Evolutionary conservation across 2,113 vertebrate genomes (phyloP).

Genomic region (Crotalus helleri): DNA sequence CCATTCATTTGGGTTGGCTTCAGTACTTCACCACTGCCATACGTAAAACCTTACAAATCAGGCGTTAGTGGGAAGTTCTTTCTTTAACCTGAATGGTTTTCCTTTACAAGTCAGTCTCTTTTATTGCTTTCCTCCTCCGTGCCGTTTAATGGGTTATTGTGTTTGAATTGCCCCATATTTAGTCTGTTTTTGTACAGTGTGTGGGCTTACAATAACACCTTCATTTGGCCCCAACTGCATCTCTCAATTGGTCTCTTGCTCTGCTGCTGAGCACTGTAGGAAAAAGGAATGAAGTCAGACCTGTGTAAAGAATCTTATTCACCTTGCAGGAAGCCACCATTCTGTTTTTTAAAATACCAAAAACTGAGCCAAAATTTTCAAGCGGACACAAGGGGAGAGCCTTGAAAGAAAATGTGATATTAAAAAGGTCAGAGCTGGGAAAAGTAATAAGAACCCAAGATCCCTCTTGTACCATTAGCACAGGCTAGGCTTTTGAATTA

Average conservation of each 20-base stretch:
- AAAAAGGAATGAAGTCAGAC: neutral
- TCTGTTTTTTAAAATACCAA: neutral
- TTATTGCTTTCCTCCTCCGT: neutral
- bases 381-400: neutral
- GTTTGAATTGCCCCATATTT: neutral
- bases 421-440: neutral
- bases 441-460: neutral
- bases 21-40: neutral
- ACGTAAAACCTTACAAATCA: neutral
- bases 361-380: neutral
- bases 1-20: neutral
- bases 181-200: neutral
- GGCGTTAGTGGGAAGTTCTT: neutral
- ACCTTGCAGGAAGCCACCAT: neutral
- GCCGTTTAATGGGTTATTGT: neutral
- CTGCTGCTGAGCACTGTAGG: neutral
- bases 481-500: neutral
- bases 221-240: neutral
- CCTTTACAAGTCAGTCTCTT: neutral
- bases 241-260: neutral
- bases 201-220: neutral
- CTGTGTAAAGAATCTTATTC: neutral
- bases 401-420: neutral
- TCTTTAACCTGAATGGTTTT: neutral
- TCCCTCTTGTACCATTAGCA: neutral